Conservation (phyloP, 2,888 invertebrate species). For the Ichneumoninae sp. region DNA sequence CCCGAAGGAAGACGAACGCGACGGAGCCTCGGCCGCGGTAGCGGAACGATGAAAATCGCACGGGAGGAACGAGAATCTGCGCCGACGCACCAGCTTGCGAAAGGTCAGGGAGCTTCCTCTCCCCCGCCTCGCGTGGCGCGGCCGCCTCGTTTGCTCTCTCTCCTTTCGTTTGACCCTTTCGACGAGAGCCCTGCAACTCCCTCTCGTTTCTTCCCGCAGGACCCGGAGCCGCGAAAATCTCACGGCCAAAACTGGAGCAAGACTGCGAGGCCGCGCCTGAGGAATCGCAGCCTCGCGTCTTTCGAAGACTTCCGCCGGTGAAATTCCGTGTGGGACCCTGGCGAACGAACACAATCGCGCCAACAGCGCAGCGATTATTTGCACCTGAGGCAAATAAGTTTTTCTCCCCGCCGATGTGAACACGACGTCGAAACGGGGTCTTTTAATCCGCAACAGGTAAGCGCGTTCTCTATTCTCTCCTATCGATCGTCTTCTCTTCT, state of each 20-base stretch:
- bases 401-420: background rate
- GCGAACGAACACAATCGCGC: background rate
- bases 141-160: conserved; percentile 14
- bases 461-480: conserved; percentile 43
- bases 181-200: background rate
- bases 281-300: conserved; percentile 2
- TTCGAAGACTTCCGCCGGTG: background rate
- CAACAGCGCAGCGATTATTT: background rate
- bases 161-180: conserved; percentile 20
- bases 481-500: conserved; percentile 63
- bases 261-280: conserved; percentile 26
- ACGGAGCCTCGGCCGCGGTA: conserved; percentile 25
- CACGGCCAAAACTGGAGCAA: conserved; percentile 61
- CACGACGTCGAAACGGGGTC: background rate
- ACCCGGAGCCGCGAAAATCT: conserved; percentile 46
- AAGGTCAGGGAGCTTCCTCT: conserved; percentile 74
- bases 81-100: conserved; percentile 73
- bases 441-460: conserved; percentile 67
- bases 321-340: background rate
- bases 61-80: conserved; percentile 69
- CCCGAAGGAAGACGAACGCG: conserved; percentile 49
- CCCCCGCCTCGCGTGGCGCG: background rate
- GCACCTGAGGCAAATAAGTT: no score
- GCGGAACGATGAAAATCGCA: conserved; percentile 39
- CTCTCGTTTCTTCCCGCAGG: conserved; percentile 13